These are phyloP conservation scores for Coelopa pilipes DNA, from an alignment of 2,888 invertebrate species.

Conservation along the genomic window DNA sequence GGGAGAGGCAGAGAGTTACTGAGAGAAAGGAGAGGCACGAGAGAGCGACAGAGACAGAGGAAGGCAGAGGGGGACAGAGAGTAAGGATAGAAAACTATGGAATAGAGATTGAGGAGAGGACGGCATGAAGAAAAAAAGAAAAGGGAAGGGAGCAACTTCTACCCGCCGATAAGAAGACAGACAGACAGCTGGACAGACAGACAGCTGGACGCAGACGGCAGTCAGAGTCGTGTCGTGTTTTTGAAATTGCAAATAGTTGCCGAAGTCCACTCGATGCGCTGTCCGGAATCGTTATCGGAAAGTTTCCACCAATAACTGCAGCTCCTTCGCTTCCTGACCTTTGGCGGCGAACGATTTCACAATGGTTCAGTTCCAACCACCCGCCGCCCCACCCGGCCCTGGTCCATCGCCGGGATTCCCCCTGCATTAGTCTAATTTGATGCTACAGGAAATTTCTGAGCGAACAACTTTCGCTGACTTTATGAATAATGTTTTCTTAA, in stretches of 20 bases:
- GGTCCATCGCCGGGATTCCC: too few species aligned
- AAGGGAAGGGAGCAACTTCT: too few species aligned
- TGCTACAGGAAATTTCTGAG: not conserved
- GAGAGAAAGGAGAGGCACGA: too few species aligned
- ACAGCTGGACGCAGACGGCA: too few species aligned
- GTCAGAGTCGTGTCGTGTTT: not conserved
- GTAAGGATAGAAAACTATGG: too few species aligned
- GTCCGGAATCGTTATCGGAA: not conserved
- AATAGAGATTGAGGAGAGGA: too few species aligned
- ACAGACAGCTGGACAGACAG: too few species aligned
- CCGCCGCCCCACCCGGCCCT: not conserved
- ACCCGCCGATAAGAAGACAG: too few species aligned
- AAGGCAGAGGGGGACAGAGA: too few species aligned
- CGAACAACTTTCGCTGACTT: constrained; percentile 13
- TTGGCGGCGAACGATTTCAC: not conserved
- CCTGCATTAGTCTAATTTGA: constrained; percentile 20
- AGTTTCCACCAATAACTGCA: not conserved
- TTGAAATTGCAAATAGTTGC: not conserved
- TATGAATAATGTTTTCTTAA: constrained; percentile 19
- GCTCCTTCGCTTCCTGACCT: not conserved
- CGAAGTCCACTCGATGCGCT: not conserved
- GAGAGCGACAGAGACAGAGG: too few species aligned
- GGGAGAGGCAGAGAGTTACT: too few species aligned
- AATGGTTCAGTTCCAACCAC: not conserved
- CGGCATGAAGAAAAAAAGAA: too few species aligned